Conservation (phyloP, 2,113 vertebrate species). For the Phasianus colchicus region DNA sequence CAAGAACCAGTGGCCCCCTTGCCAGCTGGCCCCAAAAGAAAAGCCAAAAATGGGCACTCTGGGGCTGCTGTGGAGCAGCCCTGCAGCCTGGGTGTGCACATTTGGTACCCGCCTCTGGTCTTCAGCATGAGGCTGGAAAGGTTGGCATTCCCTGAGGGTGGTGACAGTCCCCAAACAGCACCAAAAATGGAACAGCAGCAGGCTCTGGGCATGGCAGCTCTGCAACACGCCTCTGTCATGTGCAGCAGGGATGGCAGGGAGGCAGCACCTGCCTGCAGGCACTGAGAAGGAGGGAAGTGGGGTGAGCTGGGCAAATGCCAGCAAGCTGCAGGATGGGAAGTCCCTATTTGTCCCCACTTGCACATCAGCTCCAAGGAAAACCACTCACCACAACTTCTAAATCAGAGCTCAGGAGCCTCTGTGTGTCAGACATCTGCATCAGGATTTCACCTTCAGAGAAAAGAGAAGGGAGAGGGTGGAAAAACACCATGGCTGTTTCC, state of each 20-base stretch:
- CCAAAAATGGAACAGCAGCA: neutral
- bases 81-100: neutral
- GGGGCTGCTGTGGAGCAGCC: neutral
- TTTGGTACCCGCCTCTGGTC: neutral
- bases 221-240: neutral
- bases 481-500: neutral
- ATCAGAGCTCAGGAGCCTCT: slow-evolving; percentile 85
- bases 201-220: neutral
- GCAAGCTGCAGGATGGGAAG: neutral
- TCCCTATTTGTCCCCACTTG: neutral
- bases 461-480: neutral
- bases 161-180: neutral
- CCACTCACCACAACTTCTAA: slow-evolving; percentile 88
- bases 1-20: neutral
- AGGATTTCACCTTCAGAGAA: slow-evolving; percentile 86
- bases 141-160: neutral
- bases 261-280: neutral
- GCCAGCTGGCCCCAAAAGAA: neutral
- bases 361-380: neutral
- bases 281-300: neutral
- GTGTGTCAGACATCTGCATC: slow-evolving; percentile 89
- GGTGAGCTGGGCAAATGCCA: fast-evolving
- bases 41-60: neutral
- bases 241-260: neutral
- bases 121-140: neutral